phyloP scores from a whole-genome alignment of 2,797 vertebrate genomes.

The Rhinatrema bivittatum region DNA sequence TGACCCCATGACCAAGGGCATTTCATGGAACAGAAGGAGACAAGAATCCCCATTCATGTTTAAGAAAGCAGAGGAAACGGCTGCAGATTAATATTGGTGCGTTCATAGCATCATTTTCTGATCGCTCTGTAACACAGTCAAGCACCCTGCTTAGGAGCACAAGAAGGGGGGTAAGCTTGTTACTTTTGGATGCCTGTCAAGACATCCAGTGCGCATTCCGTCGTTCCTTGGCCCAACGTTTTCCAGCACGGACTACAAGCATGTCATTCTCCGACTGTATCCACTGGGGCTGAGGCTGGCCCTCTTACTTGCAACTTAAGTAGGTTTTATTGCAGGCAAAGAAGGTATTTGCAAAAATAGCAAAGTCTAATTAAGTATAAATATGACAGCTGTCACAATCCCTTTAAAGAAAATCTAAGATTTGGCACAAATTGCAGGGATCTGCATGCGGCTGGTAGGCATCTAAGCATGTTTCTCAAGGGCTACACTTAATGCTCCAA shows the following conservation, averaged over 20 bases:
- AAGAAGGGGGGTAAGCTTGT: slow-evolving; percentile 51
- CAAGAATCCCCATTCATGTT: slow-evolving; percentile 69
- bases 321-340: no score
- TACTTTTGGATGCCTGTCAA: slow-evolving; percentile 64
- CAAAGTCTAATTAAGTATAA: no score
- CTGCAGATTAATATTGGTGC: slow-evolving; percentile 58
- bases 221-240: slow-evolving; percentile 41
- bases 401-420: no score
- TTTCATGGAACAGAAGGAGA: slow-evolving; percentile 67
- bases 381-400: no score
- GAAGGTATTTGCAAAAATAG: no score
- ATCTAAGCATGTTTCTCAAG: no score
- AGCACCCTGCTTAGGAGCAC: slow-evolving; percentile 55
- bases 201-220: slow-evolving; percentile 43
- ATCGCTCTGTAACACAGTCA: slow-evolving; percentile 45
- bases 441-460: no score
- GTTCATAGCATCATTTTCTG: slow-evolving; percentile 44
- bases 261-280: slow-evolving; percentile 42
- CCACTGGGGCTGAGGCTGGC: no score
- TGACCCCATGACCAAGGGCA: slow-evolving; percentile 74
- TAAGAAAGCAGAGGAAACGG: slow-evolving; percentile 59
- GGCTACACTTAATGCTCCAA: no score
- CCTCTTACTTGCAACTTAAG: no score
- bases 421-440: no score
- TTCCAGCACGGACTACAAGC: slow-evolving; percentile 41